These are phyloP conservation scores for Hippocampus mohnikei DNA, from an alignment of 2,113 vertebrate species.

Conservation along the genomic window DNA sequence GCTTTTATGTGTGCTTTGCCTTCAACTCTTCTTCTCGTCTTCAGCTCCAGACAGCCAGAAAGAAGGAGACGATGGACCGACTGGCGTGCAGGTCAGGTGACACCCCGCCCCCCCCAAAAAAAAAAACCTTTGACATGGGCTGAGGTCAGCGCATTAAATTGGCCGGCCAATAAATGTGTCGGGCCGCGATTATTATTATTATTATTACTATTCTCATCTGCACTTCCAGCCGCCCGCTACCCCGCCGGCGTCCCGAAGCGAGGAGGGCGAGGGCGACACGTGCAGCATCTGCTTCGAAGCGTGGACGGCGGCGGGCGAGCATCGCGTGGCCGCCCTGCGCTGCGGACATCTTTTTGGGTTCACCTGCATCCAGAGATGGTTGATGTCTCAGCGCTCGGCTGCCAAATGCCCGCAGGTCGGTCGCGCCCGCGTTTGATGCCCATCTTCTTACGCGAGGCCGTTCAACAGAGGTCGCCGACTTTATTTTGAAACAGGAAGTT, in stretches of 20 bases:
- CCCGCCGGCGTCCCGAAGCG: neutral
- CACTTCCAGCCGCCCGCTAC: slow-evolving; percentile 14
- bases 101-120: too few species aligned
- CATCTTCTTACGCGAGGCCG: too few species aligned
- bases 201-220: too few species aligned
- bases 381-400: slow-evolving; percentile 79
- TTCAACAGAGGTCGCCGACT: too few species aligned
- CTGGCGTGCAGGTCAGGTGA: slow-evolving; percentile 31
- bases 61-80: slow-evolving; percentile 7
- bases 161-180: too few species aligned
- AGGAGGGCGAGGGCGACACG: slow-evolving; percentile 79
- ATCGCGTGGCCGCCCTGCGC: slow-evolving; percentile 84
- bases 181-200: too few species aligned
- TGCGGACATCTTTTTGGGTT: slow-evolving; percentile 94
- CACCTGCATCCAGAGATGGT: slow-evolving; percentile 88
- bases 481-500: too few species aligned
- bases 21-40: neutral
- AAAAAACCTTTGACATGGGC: too few species aligned
- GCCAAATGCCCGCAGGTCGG: slow-evolving; percentile 94
- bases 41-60: neutral
- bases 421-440: too few species aligned
- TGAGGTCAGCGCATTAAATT: too few species aligned
- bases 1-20: too few species aligned
- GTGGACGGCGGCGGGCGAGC: slow-evolving; percentile 88
- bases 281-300: slow-evolving; percentile 93